phyloP scores from a whole-genome alignment of 2,888 invertebrate genomes.

The Urechis unicinctus region DNA sequence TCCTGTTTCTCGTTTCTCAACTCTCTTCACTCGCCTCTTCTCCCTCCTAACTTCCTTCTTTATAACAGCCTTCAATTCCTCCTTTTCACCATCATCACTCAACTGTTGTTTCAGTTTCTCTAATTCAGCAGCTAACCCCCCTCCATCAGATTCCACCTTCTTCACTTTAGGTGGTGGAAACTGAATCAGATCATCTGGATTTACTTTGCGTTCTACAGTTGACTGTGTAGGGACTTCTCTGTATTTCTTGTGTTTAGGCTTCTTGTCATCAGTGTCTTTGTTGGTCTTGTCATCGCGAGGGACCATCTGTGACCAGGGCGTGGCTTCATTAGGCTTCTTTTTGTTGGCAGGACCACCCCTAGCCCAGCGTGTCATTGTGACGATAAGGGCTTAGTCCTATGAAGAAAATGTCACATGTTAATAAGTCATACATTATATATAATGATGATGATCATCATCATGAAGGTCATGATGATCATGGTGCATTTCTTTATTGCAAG shows the following conservation, averaged over 20 bases:
- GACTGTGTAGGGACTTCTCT: background rate
- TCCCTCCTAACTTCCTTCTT: slow-evolving; percentile 8
- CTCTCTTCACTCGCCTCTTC: slow-evolving; percentile 14
- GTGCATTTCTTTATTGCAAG: no score
- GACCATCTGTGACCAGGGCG: slow-evolving; percentile 5
- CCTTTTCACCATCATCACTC: background rate
- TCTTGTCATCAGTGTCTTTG: background rate
- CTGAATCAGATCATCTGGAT: background rate
- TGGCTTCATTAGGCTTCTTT: slow-evolving; percentile 13
- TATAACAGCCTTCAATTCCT: background rate
- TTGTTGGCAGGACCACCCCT: slow-evolving; percentile 10
- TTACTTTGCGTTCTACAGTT: background rate
- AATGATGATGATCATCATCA: no score
- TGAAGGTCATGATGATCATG: no score
- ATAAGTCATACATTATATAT: no score
- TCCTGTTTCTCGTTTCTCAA: slow-evolving; percentile 3
- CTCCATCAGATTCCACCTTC: background rate
- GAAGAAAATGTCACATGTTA: no score
- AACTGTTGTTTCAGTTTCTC: background rate
- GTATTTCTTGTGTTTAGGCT: background rate
- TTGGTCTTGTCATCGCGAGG: background rate
- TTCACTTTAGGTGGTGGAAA: background rate
- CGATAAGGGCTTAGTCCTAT: no score
- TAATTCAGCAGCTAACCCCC: slow-evolving; percentile 8
- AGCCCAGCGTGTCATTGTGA: slow-evolving; percentile 13